These are phyloP conservation scores for Drosophila greeni DNA, from an alignment of 2,888 invertebrate genomes.

Conservation along the genomic window DNA sequence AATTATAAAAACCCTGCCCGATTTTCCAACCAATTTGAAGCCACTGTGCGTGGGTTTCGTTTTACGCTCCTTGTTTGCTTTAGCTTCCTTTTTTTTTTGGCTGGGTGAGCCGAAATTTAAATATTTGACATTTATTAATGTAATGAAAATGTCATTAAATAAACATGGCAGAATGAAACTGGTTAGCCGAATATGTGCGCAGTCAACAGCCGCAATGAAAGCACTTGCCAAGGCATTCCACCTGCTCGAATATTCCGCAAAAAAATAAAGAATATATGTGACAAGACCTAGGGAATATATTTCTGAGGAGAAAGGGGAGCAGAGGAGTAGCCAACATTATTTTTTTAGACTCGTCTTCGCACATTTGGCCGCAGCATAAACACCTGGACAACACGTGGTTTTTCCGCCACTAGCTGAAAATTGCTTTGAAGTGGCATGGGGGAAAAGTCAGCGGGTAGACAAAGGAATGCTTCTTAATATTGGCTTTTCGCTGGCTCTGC, in stretches of 20 bases:
- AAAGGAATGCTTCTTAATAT: conserved; percentile 44
- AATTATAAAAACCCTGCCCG: not conserved
- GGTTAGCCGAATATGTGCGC: conserved; percentile 49
- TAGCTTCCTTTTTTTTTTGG: conserved; percentile 23
- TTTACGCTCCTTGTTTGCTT: conserved; percentile 31
- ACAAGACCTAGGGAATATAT: conserved; percentile 27
- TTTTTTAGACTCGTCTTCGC: conserved; percentile 32
- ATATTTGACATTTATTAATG: conserved; percentile 72
- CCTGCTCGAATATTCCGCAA: conserved; percentile 19
- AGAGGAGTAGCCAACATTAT: conserved; percentile 11
- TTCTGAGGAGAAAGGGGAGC: not conserved
- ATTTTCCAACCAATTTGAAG: not conserved
- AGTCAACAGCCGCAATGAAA: conserved; percentile 31
- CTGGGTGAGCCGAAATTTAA: conserved; percentile 60
- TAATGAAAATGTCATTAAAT: conserved; percentile 68
- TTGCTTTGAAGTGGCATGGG: conserved; percentile 60
- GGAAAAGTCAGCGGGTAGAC: conserved; percentile 21
- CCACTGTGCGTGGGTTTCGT: conserved; percentile 28
- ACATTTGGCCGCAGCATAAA: conserved; percentile 53
- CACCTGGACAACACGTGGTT: conserved; percentile 71
- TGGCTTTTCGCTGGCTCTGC: conserved; percentile 21
- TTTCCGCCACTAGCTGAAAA: conserved; percentile 36
- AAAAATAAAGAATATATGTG: conserved; percentile 14
- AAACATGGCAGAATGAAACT: conserved; percentile 61
- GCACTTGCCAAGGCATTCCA: conserved; percentile 32